Evolutionary conservation across 2,797 vertebrate species (phyloP).

Genomic region (Chaetodon trifasciatus): DNA sequence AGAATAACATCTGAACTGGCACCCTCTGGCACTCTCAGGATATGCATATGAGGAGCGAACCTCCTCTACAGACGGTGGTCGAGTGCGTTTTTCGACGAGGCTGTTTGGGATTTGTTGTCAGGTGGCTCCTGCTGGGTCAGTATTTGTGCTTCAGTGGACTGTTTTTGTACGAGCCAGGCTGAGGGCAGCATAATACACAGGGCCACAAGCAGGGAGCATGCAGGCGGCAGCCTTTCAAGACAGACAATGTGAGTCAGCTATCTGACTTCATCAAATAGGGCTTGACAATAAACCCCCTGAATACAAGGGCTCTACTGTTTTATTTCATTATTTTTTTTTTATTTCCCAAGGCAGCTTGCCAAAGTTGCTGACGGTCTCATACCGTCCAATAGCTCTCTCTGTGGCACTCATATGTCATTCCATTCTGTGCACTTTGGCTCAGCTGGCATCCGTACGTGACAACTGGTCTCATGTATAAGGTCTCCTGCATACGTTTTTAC

Average conservation of each 20-base stretch:
- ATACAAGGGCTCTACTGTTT: slow-evolving; percentile 79
- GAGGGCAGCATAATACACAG: slow-evolving; percentile 55
- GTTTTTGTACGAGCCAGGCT: slow-evolving; percentile 59
- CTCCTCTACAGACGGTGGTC: slow-evolving; percentile 11
- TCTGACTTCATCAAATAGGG: slow-evolving; percentile 83
- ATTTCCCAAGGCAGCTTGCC: slow-evolving; percentile 80
- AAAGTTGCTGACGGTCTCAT: slow-evolving; percentile 82
- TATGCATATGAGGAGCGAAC: slow-evolving; percentile 57
- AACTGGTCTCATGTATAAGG: slow-evolving; percentile 77
- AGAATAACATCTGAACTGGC: slow-evolving; percentile 55
- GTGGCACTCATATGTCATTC: slow-evolving; percentile 79
- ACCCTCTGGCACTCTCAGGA: slow-evolving; percentile 42
- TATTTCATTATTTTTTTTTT: slow-evolving; percentile 80
- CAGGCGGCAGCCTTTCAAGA: slow-evolving; percentile 68
- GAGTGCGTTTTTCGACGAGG: background rate
- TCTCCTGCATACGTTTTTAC: slow-evolving; percentile 57
- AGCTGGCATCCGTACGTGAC: slow-evolving; percentile 74
- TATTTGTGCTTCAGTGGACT: slow-evolving; percentile 62
- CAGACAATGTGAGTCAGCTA: slow-evolving; percentile 80
- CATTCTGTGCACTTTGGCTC: slow-evolving; percentile 75
- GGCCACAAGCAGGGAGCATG: slow-evolving; percentile 60
- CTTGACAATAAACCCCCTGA: slow-evolving; percentile 83
- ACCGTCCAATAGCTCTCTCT: slow-evolving; percentile 79
- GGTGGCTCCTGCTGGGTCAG: slow-evolving; percentile 64
- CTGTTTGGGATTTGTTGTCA: slow-evolving; percentile 48